Evolutionary conservation across 2,888 invertebrate species (phyloP).

Genomic region (Anarsia innoxiella): DNA sequence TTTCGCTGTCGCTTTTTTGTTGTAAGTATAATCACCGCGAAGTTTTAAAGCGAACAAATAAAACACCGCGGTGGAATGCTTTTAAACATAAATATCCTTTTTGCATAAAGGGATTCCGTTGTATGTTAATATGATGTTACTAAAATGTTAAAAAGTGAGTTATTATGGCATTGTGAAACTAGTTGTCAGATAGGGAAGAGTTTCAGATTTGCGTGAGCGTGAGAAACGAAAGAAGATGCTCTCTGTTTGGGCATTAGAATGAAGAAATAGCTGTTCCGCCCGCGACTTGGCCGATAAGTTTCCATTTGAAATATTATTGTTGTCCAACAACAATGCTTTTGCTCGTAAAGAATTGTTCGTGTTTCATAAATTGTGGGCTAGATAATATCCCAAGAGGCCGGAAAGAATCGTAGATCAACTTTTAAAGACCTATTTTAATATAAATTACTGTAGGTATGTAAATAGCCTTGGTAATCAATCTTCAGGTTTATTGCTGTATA

Average conservation of each 20-base stretch:
- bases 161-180: slow-evolving; percentile 30
- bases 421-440: no score
- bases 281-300: slow-evolving; percentile 15
- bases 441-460: no score
- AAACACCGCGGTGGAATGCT: slow-evolving; percentile 22
- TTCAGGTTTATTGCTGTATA: background rate
- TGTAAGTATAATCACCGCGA: slow-evolving; percentile 24
- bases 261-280: slow-evolving; percentile 17
- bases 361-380: background rate
- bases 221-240: slow-evolving; percentile 25
- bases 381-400: background rate
- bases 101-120: slow-evolving; percentile 23
- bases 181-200: slow-evolving; percentile 23
- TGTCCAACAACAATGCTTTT: slow-evolving; percentile 8
- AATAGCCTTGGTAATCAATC: background rate
- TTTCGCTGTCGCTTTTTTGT: slow-evolving; percentile 33
- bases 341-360: slow-evolving; percentile 1
- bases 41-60: slow-evolving; percentile 30
- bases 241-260: slow-evolving; percentile 19
- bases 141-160: slow-evolving; percentile 29
- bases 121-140: slow-evolving; percentile 17
- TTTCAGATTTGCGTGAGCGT: slow-evolving; percentile 38
- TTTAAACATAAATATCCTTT: slow-evolving; percentile 21
- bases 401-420: no score
- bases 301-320: slow-evolving; percentile 14